Evolutionary conservation across 2,113 vertebrate species (phyloP), one percentile per base, ranked within the genome.

Genomic region (Hippotragus niger): DNA sequence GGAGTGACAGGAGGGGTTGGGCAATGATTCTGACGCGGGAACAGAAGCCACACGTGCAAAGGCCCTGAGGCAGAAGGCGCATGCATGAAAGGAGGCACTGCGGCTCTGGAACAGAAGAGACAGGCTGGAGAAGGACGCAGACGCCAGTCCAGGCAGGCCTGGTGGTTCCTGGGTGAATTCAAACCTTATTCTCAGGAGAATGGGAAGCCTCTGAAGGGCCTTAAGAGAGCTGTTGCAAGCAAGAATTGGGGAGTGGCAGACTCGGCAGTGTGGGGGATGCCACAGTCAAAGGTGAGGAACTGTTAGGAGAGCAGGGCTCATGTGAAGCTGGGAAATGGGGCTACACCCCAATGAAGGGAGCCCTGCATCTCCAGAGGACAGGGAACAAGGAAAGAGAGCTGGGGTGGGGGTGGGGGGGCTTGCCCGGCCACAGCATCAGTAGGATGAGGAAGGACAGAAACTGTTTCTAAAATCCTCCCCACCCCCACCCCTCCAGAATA

Each of bases 21-120:
- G 58, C 97, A 94, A n/a, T 58, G 62, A 85, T 82, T 88, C 81
- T 74, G 50, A 74, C 25, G 33, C 9, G 33, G 21, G 25, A 76
- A 92, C 25, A 53, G 90, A 85, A 90, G 40, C 12, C 29, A 27
- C 27, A 14, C 2, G 8, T 50, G 93, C 82, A 92, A 83, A 98
- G 84, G 33, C 80, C 78, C 94, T 67, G 88, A 47, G 84, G 80
- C 83, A 23, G n/a, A 25, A 74, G 40, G 52, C 9, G 3, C 43
- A 5, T 5, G 16, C 19, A 0, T 19, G 50, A n/a, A 52, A 40
- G 19, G 53, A 40, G 11, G 27, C 10, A 1, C 3, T 6, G 8
- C 58, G 64, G 33, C 29, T 23, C 57, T 67, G 0, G 3, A 81
- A 55, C 25, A 15, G 57, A 67, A 11, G 58, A 82, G 36, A 80